Evolutionary conservation across 2,888 invertebrate species (phyloP), one percentile per base, ranked within the genome.

Genomic region (Listrodromus nycthemerus): DNA sequence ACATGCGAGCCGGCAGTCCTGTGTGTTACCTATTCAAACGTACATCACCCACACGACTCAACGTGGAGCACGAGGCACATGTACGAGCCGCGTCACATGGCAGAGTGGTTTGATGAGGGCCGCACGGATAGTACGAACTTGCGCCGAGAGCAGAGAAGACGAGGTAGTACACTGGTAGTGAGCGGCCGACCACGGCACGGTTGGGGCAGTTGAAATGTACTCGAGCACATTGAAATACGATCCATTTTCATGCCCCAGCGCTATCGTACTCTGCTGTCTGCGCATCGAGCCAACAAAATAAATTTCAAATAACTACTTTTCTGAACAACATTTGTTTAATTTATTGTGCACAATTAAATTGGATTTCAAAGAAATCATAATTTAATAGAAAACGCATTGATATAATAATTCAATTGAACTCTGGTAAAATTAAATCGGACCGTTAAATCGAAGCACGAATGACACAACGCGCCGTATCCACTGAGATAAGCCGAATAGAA

Each of bases 141-240:
- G 67, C 48, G 76, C 73, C 77, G 76, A 73, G 41, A 55, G 21
- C 55, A 76, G 80, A 37, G 67, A 48, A 66, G 71, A 63, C 69
- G 66, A 63, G 84, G 70, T 52, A 66, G 45, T 74, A 37, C 30
- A n/a, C 61, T 27, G 30, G 79, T 81, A 85, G 84, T 84, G 74
- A 84, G 78, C 65, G 65, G 84, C 55, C 84, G 84, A 76, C 84
- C 81, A 61, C 81, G 74, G 81, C 50, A 78, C 74, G 70, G 74
- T 74, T 74, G 78, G 41, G 41, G 85, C 80, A 81, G 73, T 71
- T 85, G 70, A 85, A 84, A 81, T 81, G 81, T 81, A 83, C 83
- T 78, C 85, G 83, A 50, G 77, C 55, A 76, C 84, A 81, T 84
- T 85, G 85, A 84, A 85, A 85, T 74, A 81, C 85, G 85, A 85